phyloP scores from a whole-genome alignment of 2,888 invertebrate genomes.

The Macrophya annulata region DNA sequence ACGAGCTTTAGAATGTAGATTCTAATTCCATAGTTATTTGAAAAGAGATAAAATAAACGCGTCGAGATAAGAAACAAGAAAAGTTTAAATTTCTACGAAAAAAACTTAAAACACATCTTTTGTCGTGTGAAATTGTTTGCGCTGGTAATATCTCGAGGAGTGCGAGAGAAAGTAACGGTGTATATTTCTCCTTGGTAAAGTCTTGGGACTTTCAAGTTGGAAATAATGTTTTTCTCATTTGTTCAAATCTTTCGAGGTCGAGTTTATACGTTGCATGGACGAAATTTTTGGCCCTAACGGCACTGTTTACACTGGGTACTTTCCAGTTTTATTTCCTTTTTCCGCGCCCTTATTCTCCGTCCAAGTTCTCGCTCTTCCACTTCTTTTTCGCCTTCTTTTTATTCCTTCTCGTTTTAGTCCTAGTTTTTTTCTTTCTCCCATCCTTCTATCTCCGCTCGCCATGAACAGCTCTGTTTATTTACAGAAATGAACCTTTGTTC shows the following conservation, averaged over 20 bases:
- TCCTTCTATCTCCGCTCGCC: slow-evolving; percentile 1
- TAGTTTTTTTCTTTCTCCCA: not conserved
- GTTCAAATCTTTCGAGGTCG: slow-evolving; percentile 33
- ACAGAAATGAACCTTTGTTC: slow-evolving; percentile 41
- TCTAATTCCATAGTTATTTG: not conserved
- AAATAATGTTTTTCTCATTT: slow-evolving; percentile 42
- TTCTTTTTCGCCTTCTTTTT: not conserved
- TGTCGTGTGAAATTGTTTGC: slow-evolving; percentile 22
- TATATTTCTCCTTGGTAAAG: not conserved
- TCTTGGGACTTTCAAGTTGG: slow-evolving; percentile 37
- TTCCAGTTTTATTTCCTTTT: slow-evolving; percentile 21
- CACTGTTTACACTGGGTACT: slow-evolving; percentile 38
- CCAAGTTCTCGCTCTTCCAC: not conserved
- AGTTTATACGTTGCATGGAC: slow-evolving; percentile 12
- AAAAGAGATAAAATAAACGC: not conserved
- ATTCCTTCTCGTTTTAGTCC: not conserved
- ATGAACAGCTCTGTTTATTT: slow-evolving; percentile 28
- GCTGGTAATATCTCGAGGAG: not conserved
- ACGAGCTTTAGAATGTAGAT: too few species aligned
- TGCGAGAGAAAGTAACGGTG: not conserved
- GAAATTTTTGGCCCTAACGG: slow-evolving; percentile 43
- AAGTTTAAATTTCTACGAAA: slow-evolving; percentile 5
- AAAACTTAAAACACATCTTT: not conserved
- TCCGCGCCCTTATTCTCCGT: not conserved
- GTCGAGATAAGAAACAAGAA: not conserved